phyloP scores from a whole-genome alignment of 2,797 vertebrate species.

The Synaphobranchus kaupii region DNA sequence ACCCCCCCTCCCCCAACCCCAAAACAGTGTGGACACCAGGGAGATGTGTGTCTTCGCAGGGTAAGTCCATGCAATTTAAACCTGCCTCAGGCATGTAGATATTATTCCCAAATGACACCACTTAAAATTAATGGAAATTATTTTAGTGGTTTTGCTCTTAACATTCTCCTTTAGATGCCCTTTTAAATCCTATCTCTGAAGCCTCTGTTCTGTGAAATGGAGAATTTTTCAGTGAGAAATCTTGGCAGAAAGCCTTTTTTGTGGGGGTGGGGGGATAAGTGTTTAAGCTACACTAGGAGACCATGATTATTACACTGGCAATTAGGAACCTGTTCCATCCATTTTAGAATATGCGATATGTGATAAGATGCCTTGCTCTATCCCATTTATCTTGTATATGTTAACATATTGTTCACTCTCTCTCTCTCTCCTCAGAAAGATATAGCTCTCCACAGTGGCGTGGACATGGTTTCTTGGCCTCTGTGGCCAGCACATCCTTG shows the following conservation, averaged over 20 bases:
- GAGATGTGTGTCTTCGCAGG: constrained; percentile 69
- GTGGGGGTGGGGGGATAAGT: constrained; percentile 23
- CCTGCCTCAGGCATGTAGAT: constrained; percentile 79
- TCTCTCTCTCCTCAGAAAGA: neutral
- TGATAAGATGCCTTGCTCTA: constrained; percentile 46
- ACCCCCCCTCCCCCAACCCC: constrained; percentile 48
- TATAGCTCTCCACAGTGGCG: neutral
- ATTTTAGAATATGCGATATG: constrained; percentile 43
- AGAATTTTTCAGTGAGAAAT: constrained; percentile 44
- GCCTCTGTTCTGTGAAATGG: constrained; percentile 43
- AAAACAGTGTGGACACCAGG: constrained; percentile 73
- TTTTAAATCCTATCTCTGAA: constrained; percentile 70
- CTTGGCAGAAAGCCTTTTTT: constrained; percentile 66
- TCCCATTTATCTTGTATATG: neutral
- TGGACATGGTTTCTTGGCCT: neutral
- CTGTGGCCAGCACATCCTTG: constrained; percentile 35
- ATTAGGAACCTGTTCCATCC: constrained; percentile 55
- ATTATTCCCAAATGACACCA: constrained; percentile 75
- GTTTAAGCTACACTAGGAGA: constrained; percentile 56
- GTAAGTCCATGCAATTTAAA: constrained; percentile 81
- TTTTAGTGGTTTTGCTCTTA: constrained; percentile 81
- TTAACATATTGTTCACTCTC: neutral
- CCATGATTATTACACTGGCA: constrained; percentile 66
- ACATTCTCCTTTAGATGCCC: constrained; percentile 81
- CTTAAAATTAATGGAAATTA: constrained; percentile 84